Conservation (phyloP, 2,113 vertebrate species). For the Scytalopus superciliaris region DNA sequence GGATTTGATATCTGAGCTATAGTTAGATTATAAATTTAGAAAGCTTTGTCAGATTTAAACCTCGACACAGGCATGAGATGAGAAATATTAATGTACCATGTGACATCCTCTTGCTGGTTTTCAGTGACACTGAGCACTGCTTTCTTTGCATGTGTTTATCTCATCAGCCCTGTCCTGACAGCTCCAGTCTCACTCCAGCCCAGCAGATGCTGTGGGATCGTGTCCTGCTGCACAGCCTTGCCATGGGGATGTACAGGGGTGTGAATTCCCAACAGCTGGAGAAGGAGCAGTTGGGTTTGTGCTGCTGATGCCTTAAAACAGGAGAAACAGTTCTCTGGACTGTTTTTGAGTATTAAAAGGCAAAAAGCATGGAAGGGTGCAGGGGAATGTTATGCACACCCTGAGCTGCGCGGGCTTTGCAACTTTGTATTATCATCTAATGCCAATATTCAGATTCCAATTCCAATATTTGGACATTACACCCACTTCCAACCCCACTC, state of each 20-base stretch:
- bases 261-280: background rate
- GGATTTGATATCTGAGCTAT: background rate
- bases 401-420: background rate
- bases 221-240: background rate
- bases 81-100: background rate
- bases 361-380: background rate
- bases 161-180: background rate
- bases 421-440: background rate
- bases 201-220: fast-evolving
- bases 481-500: background rate
- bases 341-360: background rate
- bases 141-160: background rate
- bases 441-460: background rate
- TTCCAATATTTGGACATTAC: background rate
- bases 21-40: background rate
- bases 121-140: background rate
- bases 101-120: background rate
- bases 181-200: background rate
- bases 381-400: background rate
- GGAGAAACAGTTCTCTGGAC: background rate
- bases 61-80: background rate
- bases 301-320: background rate
- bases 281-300: fast-evolving
- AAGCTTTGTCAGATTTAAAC: background rate
- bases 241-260: fast-evolving